These are phyloP conservation scores for Apotomis betuletana DNA, from an alignment of 2,888 invertebrate species.

Conservation along the genomic window DNA sequence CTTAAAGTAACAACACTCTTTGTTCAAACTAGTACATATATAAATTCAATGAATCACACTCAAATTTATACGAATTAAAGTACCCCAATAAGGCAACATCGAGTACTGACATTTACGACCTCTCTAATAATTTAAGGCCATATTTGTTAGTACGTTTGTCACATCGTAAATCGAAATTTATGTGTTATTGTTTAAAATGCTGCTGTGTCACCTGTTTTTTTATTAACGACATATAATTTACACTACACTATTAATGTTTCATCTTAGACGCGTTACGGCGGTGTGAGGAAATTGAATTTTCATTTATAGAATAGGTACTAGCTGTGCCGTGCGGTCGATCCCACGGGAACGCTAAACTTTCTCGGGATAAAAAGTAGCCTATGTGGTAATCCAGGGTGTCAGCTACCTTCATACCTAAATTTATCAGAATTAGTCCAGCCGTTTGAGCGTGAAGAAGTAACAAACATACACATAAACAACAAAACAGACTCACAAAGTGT, in stretches of 20 bases:
- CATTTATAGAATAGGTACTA: not conserved
- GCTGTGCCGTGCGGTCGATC: too few relatives aligned
- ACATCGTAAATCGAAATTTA: slow-evolving; percentile 70
- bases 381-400: too few relatives aligned
- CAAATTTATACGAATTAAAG: slow-evolving; percentile 49
- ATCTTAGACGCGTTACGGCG: slow-evolving; percentile 1
- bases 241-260: slow-evolving; percentile 45
- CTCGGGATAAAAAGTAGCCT: too few relatives aligned
- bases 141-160: slow-evolving; percentile 65
- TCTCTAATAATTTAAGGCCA: slow-evolving; percentile 66
- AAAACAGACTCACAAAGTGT: too few relatives aligned
- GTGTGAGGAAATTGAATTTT: not conserved
- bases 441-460: too few relatives aligned
- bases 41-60: slow-evolving; percentile 20
- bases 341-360: too few relatives aligned
- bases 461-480: too few relatives aligned
- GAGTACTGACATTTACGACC: slow-evolving; percentile 61
- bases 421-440: too few relatives aligned
- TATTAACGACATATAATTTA: slow-evolving; percentile 33
- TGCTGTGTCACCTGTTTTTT: slow-evolving; percentile 53
- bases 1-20: not conserved
- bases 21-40: slow-evolving; percentile 3
- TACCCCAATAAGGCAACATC: slow-evolving; percentile 40
- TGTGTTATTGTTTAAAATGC: slow-evolving; percentile 57
- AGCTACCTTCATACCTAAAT: too few relatives aligned